Conservation (phyloP, 2,888 invertebrate genomes). For the Volucella inanis region DNA sequence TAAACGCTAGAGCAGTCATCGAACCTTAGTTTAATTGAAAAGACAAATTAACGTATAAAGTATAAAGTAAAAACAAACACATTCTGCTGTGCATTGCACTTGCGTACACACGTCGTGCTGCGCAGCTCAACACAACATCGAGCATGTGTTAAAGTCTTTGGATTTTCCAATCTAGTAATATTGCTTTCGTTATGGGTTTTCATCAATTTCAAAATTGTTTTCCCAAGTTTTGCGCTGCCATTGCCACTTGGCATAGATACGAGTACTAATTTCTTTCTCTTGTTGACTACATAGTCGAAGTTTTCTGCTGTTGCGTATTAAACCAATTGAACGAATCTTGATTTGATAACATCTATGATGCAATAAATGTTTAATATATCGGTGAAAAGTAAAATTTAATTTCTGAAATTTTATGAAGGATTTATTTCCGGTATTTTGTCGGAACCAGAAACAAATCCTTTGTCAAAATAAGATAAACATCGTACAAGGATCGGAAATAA, state of each 20-base stretch:
- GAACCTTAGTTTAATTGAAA: slow-evolving; percentile 70
- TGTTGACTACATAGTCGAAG: background rate
- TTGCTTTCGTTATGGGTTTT: slow-evolving; percentile 32
- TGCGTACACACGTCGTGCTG: slow-evolving; percentile 49
- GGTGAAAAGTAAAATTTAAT: background rate
- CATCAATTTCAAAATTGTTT: slow-evolving; percentile 68
- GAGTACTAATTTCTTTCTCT: slow-evolving; percentile 27
- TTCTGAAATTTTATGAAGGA: background rate
- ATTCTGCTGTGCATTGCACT: slow-evolving; percentile 52
- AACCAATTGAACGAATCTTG: background rate
- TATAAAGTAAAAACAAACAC: slow-evolving; percentile 50
- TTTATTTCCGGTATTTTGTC: slow-evolving; percentile 5
- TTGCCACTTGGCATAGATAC: slow-evolving; percentile 25
- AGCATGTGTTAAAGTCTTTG: slow-evolving; percentile 28
- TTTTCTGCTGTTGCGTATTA: background rate
- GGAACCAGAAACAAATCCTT: background rate
- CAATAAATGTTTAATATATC: background rate
- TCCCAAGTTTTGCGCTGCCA: slow-evolving; percentile 31
- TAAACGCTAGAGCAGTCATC: slow-evolving; percentile 46
- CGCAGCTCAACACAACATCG: background rate
- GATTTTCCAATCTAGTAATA: slow-evolving; percentile 52
- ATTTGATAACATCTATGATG: slow-evolving; percentile 10
- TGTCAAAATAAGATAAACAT: slow-evolving; percentile 45
- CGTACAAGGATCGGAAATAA: slow-evolving; percentile 64
- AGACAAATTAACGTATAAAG: slow-evolving; percentile 47